phyloP scores from a whole-genome alignment of 2,113 vertebrate species.

The Entelurus aequoreus region DNA sequence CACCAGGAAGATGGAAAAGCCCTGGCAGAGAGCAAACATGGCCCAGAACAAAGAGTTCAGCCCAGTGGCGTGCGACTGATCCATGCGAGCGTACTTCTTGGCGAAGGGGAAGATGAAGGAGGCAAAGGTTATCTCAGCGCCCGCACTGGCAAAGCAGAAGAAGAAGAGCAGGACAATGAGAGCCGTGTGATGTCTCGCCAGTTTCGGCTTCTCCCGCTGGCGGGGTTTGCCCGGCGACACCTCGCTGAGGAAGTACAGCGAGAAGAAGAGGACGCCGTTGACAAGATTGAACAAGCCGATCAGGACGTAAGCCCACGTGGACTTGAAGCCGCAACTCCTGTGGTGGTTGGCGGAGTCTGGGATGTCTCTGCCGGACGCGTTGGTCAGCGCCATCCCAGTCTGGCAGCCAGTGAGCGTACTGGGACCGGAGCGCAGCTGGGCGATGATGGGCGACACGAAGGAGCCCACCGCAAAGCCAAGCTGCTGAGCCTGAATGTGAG shows the following conservation, averaged over 20 bases:
- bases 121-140: slow-evolving; percentile 85
- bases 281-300: slow-evolving; percentile 79
- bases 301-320: slow-evolving; percentile 81
- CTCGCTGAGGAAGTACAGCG: slow-evolving; percentile 65
- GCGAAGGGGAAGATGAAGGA: slow-evolving; percentile 87
- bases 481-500: slow-evolving; percentile 90
- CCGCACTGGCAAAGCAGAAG: slow-evolving; percentile 90
- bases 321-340: slow-evolving; percentile 25
- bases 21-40: slow-evolving; percentile 76
- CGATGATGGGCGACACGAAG: slow-evolving; percentile 82
- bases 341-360: background rate
- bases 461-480: slow-evolving; percentile 90
- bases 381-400: background rate
- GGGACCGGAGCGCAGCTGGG: slow-evolving; percentile 76
- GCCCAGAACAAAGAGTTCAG: slow-evolving; percentile 92
- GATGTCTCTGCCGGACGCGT: background rate
- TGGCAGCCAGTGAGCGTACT: slow-evolving; percentile 7
- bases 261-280: slow-evolving; percentile 72
- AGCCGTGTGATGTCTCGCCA: slow-evolving; percentile 74
- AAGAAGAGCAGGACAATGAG: slow-evolving; percentile 79
- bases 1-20: slow-evolving; percentile 80
- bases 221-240: slow-evolving; percentile 49
- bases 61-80: slow-evolving; percentile 68
- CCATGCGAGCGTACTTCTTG: slow-evolving; percentile 70
- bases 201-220: slow-evolving; percentile 32